Evolutionary conservation across 2,888 invertebrate species (phyloP), one percentile per base, ranked within the genome.

Genomic region (Ditula angustiorana): DNA sequence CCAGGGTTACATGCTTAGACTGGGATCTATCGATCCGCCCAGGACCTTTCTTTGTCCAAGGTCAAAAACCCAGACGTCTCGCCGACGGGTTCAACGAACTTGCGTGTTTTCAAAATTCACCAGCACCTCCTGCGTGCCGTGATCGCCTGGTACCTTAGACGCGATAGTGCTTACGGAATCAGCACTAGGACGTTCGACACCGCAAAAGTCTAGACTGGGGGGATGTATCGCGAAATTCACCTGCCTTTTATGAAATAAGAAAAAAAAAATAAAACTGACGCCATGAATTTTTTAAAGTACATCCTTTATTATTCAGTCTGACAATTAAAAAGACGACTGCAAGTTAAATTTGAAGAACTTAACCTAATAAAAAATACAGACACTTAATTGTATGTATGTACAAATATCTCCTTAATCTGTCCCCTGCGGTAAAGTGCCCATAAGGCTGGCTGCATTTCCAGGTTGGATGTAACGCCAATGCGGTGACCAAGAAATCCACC

Each of bases 41-140:
- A 58, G 64, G 52, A 47, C 59, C 52, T 53, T 61, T 58, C 61
- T 62, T 61, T 61, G 55, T 55, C 30, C 64, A 64, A 64, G 64
- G 64, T 64, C 64, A 23, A 37, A 64, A 64, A 59, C 64, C 64
- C 53, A 64, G 64, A 64, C 64, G 64, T 64, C 59, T 59, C 64
- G 64, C 49, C 46, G 33, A 35, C 53, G 33, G 35, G 64, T 13
- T 59, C 59, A 35, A 26, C 37, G 46, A 59, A 24, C 59, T 28
- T 37, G 53, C 35, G 58, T 59, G 59, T 58, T 64, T 59, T 59
- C 46, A 59, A 64, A 64, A 64, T 64, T 46, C 24, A 23, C 28
- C 61, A 5, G 21, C 35, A 26, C 7, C 35, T 47, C 46, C 46
- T 59, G 24, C 37, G 53, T 11, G 10, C 13, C 5, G 23, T 64